Conservation (phyloP, 2,113 vertebrate genomes). For the Myodes glareolus region DNA sequence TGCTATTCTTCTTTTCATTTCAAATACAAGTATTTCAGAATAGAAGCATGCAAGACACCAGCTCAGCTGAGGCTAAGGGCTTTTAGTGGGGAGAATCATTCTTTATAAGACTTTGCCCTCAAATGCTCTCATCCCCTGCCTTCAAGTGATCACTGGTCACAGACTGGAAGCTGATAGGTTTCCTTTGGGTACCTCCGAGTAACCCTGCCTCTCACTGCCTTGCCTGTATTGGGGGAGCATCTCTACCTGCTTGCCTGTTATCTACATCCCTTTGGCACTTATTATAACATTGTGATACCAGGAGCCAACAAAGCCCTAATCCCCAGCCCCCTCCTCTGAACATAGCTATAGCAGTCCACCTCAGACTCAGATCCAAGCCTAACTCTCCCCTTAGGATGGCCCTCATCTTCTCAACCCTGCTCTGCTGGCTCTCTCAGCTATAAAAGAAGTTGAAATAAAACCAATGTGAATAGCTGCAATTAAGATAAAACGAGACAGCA, state of each 20-base stretch:
- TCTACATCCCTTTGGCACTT: not conserved
- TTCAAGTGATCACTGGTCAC: not conserved
- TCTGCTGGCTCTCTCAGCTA: not conserved
- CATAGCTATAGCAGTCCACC: not conserved
- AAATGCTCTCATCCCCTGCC: not conserved
- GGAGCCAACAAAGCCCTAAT: not conserved
- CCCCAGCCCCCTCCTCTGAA: no score
- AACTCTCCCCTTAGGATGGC: not conserved
- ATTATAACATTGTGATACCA: not conserved
- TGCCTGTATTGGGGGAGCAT: not conserved
- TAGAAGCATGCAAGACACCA: not conserved
- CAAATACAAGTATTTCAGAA: not conserved
- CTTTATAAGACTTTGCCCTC: not conserved
- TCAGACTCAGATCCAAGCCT: not conserved
- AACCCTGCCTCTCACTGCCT: not conserved
- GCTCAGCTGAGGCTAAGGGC: not conserved
- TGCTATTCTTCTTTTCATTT: not conserved
- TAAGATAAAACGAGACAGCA: not conserved
- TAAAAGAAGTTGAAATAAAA: slow-evolving; percentile 43
- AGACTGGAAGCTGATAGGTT: not conserved
- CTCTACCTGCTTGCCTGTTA: not conserved
- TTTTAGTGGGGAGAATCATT: not conserved
- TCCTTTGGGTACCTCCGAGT: not conserved
- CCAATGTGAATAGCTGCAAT: not conserved
- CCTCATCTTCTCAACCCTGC: not conserved